A percentile compares a stretch with the other conserved stretches of the same genome.
Evolutionary conservation across 1,140 invertebrate genomes (phyloP).

Genomic region (Gryon sp.): DNA sequence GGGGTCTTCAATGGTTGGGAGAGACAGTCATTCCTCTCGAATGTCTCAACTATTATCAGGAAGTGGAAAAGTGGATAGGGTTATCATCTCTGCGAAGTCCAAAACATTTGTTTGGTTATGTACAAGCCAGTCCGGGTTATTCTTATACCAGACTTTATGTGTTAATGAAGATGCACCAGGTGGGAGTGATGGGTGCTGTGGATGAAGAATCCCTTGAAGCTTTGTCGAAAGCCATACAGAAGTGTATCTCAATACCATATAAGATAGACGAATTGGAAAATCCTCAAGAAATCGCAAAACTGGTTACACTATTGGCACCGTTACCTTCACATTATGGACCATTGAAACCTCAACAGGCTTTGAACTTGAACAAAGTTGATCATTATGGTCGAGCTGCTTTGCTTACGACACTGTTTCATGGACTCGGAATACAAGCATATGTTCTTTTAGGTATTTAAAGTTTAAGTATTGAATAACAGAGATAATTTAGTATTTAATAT

Average conservation of each 20-base stretch:
- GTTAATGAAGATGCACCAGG: conserved; percentile 74
- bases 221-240: conserved; percentile 73
- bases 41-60: conserved; percentile 71
- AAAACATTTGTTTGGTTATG: conserved; percentile 73
- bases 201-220: conserved; percentile 67
- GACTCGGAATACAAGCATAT: conserved; percentile 70
- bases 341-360: conserved; percentile 72
- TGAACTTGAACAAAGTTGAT: conserved; percentile 76
- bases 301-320: conserved; percentile 69
- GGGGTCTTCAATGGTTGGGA: conserved; percentile 77
- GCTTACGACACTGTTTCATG: conserved; percentile 70
- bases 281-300: conserved; percentile 69
- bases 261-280: conserved; percentile 70
- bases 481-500: conserved; percentile 8
- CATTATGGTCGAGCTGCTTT: conserved; percentile 75
- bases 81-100: conserved; percentile 73
- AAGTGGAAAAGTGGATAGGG: conserved; percentile 76
- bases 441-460: conserved; percentile 70
- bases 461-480: neutral
- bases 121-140: conserved; percentile 73
- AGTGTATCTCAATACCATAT: conserved; percentile 73
- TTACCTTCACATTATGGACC: conserved; percentile 74
- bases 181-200: conserved; percentile 55
- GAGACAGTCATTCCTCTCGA: conserved; percentile 74
- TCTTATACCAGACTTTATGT: conserved; percentile 75